A percentile compares a stretch with the other conserved stretches of the same genome.
phyloP scores from a whole-genome alignment of 1,140 invertebrate genomes.

The Lepidurus couesii region DNA sequence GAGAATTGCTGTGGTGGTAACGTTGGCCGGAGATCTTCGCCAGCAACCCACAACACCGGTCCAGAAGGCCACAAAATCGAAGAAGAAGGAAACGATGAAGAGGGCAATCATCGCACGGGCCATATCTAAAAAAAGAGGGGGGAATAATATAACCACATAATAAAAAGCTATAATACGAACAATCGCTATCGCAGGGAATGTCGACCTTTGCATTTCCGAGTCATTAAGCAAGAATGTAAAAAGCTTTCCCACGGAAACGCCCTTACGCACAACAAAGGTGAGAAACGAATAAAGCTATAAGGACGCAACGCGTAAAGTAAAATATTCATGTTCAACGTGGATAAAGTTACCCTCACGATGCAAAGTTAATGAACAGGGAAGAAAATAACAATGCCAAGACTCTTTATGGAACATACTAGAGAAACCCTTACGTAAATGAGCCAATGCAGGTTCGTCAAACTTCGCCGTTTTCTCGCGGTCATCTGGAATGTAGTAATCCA shows the following conservation, averaged over 20 bases:
- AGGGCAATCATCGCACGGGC: conserved; percentile 82
- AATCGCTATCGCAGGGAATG: not conserved
- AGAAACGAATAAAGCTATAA: not conserved
- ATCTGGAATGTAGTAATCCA: conserved; percentile 80
- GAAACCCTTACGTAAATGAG: conserved; percentile 63
- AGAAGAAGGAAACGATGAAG: conserved; percentile 82
- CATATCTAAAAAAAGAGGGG: conserved; percentile 63
- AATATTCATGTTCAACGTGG: no score
- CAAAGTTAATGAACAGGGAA: no score
- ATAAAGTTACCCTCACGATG: no score
- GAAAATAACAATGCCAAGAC: not conserved
- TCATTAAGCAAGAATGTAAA: not conserved
- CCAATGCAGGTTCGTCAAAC: conserved; percentile 76
- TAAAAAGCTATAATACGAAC: not conserved
- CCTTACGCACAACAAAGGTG: not conserved
- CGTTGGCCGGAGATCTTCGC: conserved; percentile 84
- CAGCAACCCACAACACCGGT: conserved; percentile 87
- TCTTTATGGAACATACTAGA: not conserved
- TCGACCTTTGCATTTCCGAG: not conserved
- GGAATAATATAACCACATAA: not conserved
- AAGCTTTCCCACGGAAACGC: conserved; percentile 7
- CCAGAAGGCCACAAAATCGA: conserved; percentile 86
- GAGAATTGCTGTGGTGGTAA: conserved; percentile 84
- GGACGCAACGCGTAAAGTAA: not conserved
- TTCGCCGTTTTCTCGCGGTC: conserved; percentile 59